phyloP scores from a whole-genome alignment of 2,888 invertebrate species.

The Tridacna crocea region DNA sequence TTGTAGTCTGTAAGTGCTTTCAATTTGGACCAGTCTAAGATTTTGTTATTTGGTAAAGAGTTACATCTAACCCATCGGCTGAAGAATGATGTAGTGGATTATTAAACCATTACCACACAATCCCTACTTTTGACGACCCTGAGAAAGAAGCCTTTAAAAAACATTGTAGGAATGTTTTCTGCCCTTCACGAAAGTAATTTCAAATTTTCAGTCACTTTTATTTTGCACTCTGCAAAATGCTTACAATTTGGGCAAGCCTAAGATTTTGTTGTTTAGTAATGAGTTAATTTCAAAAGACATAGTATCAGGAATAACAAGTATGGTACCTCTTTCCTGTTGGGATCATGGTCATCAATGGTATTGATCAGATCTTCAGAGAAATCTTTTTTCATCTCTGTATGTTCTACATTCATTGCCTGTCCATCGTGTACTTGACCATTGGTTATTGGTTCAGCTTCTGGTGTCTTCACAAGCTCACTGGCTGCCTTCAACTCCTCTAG shows the following conservation, averaged over 20 bases:
- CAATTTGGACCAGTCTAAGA: background rate
- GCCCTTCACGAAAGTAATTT: background rate
- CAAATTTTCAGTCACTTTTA: background rate
- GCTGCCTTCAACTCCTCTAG: constrained; percentile 88
- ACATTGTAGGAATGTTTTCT: constrained; percentile 2
- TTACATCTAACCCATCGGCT: too few relatives aligned
- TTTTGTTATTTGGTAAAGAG: too few relatives aligned
- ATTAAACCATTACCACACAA: too few relatives aligned
- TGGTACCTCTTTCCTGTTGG: constrained; percentile 52
- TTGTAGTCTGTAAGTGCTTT: background rate
- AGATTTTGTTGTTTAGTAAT: background rate
- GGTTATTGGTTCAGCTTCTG: constrained; percentile 39
- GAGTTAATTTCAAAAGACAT: too few relatives aligned
- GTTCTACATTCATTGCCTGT: constrained; percentile 14
- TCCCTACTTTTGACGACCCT: too few relatives aligned
- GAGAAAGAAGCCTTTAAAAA: too few relatives aligned
- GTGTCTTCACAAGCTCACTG: constrained; percentile 34
- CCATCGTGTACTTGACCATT: background rate
- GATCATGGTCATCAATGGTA: constrained; percentile 59
- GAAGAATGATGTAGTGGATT: too few relatives aligned
- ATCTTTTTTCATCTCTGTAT: constrained; percentile 49
- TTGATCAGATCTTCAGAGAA: constrained; percentile 70
- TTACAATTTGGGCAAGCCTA: background rate
- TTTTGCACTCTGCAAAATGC: background rate
- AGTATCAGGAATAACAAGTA: background rate